Percentiles rank a stretch among this genome's conserved stretches.
These are phyloP conservation scores for Abramis brama DNA, from an alignment of 2,113 vertebrate species.

Conservation along the genomic window DNA sequence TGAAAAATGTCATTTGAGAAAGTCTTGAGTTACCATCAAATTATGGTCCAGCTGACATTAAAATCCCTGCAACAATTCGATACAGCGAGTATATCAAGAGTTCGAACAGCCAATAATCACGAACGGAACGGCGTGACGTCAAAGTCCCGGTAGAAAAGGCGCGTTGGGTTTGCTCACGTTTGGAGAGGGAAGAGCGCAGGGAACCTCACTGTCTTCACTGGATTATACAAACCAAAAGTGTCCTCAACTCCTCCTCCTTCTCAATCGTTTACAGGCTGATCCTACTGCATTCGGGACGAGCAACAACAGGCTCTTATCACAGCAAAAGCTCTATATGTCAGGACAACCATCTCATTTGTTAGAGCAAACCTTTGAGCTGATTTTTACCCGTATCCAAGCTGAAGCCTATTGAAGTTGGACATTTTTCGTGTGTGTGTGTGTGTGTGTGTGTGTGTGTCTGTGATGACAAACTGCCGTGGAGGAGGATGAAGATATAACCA, in stretches of 20 bases:
- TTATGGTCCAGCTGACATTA: slow-evolving; percentile 40
- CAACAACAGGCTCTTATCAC: slow-evolving; percentile 57
- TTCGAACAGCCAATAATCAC: slow-evolving; percentile 86
- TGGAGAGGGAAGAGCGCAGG: slow-evolving; percentile 81
- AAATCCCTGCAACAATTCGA: slow-evolving; percentile 37
- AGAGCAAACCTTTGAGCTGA: neutral
- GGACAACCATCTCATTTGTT: neutral
- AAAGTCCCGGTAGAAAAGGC: slow-evolving; percentile 94
- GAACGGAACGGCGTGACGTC: slow-evolving; percentile 86
- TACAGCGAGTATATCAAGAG: slow-evolving; percentile 66
- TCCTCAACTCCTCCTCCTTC: slow-evolving; percentile 80
- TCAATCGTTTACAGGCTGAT: slow-evolving; percentile 75
- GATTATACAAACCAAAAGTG: slow-evolving; percentile 79
- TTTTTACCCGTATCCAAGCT: neutral
- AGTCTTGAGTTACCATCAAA: slow-evolving; percentile 25
- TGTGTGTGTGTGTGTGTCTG: neutral
- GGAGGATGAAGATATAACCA: slow-evolving; percentile 54
- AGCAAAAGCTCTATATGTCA: slow-evolving; percentile 27
- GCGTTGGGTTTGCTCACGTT: slow-evolving; percentile 82
- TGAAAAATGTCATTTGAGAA: neutral
- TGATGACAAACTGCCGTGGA: slow-evolving; percentile 57
- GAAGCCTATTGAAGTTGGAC: slow-evolving; percentile 45
- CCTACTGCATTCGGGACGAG: slow-evolving; percentile 63
- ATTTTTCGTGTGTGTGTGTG: neutral
- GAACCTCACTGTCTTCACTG: slow-evolving; percentile 68